A percentile compares a stretch with the other conserved stretches of the same genome.
Conservation (phyloP, 1,140 invertebrate species). For the Brachionus plicatilis region DNA sequence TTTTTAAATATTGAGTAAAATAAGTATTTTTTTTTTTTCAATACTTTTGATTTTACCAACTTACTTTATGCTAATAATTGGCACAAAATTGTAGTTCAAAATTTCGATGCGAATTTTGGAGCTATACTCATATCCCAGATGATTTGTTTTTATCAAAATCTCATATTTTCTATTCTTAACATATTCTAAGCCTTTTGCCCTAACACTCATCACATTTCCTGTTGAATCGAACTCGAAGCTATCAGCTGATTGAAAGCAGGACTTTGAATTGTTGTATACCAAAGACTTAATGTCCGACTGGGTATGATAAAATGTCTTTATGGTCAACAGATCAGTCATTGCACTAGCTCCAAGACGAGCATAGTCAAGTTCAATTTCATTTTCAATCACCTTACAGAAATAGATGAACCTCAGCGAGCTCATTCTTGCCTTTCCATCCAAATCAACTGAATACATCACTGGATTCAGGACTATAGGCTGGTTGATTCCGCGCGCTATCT, state of each 20-base stretch:
- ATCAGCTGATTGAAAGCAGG: not conserved
- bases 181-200: not conserved
- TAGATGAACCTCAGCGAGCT: not conserved
- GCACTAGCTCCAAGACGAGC: not conserved
- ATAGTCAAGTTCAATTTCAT: conserved; percentile 1
- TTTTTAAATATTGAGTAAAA: too few relatives aligned
- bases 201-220: not conserved
- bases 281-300: not conserved
- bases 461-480: not conserved
- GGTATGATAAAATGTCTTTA: not conserved
- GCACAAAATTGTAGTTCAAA: not conserved
- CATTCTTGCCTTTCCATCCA: not conserved
- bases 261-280: not conserved
- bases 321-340: not conserved
- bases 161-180: conserved; percentile 22
- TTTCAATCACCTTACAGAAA: not conserved
- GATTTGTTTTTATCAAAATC: not conserved
- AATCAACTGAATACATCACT: not conserved
- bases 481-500: not conserved
- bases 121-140: not conserved
- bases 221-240: conserved; percentile 5
- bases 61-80: conserved; percentile 12
- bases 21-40: too few relatives aligned
- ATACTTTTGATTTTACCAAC: not conserved
- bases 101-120: conserved; percentile 19